Evolutionary conservation across 1,140 invertebrate species (phyloP), one percentile per base, ranked within the genome.

Genomic region (Drosophila dunni): DNA sequence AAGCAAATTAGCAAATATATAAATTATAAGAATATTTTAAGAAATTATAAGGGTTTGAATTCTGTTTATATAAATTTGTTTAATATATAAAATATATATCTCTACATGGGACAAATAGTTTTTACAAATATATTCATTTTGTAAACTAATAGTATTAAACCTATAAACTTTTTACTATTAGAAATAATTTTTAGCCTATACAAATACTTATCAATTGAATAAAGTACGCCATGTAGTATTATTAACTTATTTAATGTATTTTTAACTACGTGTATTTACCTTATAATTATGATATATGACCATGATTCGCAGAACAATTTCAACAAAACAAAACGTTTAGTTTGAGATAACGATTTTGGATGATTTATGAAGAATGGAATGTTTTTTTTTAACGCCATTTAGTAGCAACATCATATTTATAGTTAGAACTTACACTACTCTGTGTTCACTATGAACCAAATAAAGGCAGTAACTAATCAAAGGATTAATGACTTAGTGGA

Each of bases 401-500:
- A 58, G 40, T 68, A 45, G 44, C 15, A 60, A 61, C 54, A 66
- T 68, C 74, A 79, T 29, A 29, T 17, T 34, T 36, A 33, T 54
- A 33, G 7, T 13, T 15, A 51, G 17, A 38, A 17, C 8, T 57
- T 0, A 6, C 6, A 42, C 24, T 69, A 66, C 29, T 48, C 6
- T 20, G 33, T 9, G 17, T 70, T 54, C 54, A 63, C 54, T 63
- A 38, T 62, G 48, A 67, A n/a, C 20, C 17, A 13, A n/a, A 13
- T 40, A 17, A 40, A 53, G 58, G 44, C 7, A 34, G 2, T 33
- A 40, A 61, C 48, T 54, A 45, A 53, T 36, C 38, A 68, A 82
- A 69, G 72, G 67, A 76, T 83, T 83, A 84, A 83, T 84, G 81
- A 80, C 46, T 73, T 62, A 62, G 7, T 29, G 5, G 1, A 29